These are phyloP conservation scores for Rhinogobio ventralis DNA, from an alignment of 2,797 vertebrate genomes.

Conservation along the genomic window DNA sequence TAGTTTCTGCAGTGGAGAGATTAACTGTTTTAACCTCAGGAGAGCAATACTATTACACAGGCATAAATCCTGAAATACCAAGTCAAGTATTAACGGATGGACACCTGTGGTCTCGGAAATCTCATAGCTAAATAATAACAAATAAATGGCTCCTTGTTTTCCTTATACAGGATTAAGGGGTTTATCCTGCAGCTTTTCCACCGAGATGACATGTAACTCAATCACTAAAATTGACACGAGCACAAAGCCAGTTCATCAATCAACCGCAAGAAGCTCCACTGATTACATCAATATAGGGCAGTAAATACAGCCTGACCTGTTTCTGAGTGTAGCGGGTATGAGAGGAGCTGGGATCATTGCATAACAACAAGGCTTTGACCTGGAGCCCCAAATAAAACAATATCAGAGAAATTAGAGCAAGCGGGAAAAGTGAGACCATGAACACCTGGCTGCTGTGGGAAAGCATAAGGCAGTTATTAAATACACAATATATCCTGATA, in stretches of 20 bases:
- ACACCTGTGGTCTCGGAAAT: conserved; percentile 5
- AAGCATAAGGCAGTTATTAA: not conserved
- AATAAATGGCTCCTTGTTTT: conserved; percentile 43
- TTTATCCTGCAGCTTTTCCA: conserved; percentile 57
- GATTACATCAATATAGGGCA: conserved; percentile 71
- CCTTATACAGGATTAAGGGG: conserved; percentile 61
- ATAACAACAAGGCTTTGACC: conserved; percentile 57
- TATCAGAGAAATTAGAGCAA: conserved; percentile 61
- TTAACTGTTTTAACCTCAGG: conserved; percentile 23
- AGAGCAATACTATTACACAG: conserved; percentile 32
- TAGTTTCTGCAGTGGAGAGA: conserved; percentile 13
- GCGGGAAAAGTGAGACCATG: conserved; percentile 40
- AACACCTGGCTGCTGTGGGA: conserved; percentile 13
- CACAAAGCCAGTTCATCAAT: conserved; percentile 66
- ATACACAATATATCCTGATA: not conserved
- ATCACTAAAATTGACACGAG: conserved; percentile 56
- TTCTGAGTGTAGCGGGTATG: conserved; percentile 68
- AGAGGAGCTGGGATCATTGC: conserved; percentile 54
- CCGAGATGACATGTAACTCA: conserved; percentile 63
- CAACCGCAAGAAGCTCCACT: conserved; percentile 42
- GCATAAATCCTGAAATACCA: conserved; percentile 30
- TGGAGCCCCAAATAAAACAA: conserved; percentile 45
- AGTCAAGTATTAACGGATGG: conserved; percentile 1
- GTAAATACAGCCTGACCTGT: conserved; percentile 70
- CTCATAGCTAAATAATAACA: conserved; percentile 24